phyloP scores from a whole-genome alignment of 2,113 vertebrate species.

The Pluvialis apricaria region DNA sequence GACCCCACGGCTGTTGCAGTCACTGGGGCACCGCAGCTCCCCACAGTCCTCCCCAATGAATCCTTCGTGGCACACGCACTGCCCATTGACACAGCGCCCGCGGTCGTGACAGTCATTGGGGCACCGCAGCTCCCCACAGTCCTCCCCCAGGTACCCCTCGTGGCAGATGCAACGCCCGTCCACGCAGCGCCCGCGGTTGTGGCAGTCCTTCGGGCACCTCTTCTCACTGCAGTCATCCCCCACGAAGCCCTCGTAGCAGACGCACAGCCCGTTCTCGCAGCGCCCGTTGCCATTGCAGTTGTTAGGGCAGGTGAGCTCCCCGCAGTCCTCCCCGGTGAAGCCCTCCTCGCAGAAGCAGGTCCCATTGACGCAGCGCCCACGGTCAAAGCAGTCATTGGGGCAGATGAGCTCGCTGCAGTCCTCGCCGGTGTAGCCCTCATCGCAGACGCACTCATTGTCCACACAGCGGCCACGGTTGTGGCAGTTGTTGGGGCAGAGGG shows the following conservation, averaged over 20 bases:
- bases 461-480: constrained; percentile 84
- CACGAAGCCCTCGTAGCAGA: constrained; percentile 82
- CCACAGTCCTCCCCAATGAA: constrained; percentile 85
- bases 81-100: constrained; percentile 82
- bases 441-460: constrained; percentile 87
- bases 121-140: constrained; percentile 83
- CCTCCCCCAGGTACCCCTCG: constrained; percentile 80
- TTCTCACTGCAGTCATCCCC: constrained; percentile 86
- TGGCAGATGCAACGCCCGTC: constrained; percentile 85
- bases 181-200: constrained; percentile 83
- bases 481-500: constrained; percentile 90
- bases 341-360: constrained; percentile 91
- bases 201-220: constrained; percentile 85
- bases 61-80: constrained; percentile 82
- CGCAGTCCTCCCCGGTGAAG: constrained; percentile 88
- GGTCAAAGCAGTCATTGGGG: constrained; percentile 94
- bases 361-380: constrained; percentile 91
- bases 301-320: constrained; percentile 81
- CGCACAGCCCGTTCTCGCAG: constrained; percentile 85
- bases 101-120: constrained; percentile 80
- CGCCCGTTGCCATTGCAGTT: constrained; percentile 81
- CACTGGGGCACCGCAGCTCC: constrained; percentile 80
- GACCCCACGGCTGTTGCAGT: constrained; percentile 79
- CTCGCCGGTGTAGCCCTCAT: constrained; percentile 89
- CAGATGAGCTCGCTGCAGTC: constrained; percentile 95